Conservation (phyloP, 2,888 invertebrate genomes). For the Tinea pellionella region DNA sequence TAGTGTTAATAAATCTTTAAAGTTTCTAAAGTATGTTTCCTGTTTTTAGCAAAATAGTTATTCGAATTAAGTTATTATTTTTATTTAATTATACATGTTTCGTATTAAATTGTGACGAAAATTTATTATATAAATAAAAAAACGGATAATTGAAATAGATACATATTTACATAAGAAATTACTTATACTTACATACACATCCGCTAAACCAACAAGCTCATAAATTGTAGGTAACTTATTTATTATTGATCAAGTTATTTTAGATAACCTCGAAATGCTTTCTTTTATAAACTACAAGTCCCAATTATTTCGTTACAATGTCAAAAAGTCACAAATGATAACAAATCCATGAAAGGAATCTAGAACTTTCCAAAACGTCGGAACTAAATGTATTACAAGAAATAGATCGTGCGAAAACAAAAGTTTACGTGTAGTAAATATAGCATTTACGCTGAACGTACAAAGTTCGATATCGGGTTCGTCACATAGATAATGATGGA, state of each 20-base stretch:
- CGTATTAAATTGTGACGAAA: too few relatives aligned
- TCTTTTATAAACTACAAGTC: background rate
- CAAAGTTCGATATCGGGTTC: too few relatives aligned
- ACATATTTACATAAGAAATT: too few relatives aligned
- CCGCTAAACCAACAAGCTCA: too few relatives aligned
- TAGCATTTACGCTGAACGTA: conserved; percentile 15
- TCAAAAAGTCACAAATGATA: background rate
- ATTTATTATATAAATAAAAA: too few relatives aligned
- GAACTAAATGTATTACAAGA: background rate
- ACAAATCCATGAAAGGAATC: background rate
- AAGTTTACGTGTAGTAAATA: conserved; percentile 34
- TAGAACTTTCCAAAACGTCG: background rate
- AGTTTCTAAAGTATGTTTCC: background rate
- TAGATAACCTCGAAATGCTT: background rate
- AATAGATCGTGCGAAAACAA: background rate
- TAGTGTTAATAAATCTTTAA: background rate
- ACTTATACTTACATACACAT: too few relatives aligned
- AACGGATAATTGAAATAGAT: too few relatives aligned
- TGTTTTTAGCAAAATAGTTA: background rate
- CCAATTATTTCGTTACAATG: background rate
- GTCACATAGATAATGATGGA: too few relatives aligned
- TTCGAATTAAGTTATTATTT: too few relatives aligned
- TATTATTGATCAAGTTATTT: too few relatives aligned
- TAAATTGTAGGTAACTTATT: too few relatives aligned
- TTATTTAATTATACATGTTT: too few relatives aligned